Evolutionary conservation across 2,113 vertebrate genomes (phyloP).

Genomic region (Lagenorhynchus albirostris): DNA sequence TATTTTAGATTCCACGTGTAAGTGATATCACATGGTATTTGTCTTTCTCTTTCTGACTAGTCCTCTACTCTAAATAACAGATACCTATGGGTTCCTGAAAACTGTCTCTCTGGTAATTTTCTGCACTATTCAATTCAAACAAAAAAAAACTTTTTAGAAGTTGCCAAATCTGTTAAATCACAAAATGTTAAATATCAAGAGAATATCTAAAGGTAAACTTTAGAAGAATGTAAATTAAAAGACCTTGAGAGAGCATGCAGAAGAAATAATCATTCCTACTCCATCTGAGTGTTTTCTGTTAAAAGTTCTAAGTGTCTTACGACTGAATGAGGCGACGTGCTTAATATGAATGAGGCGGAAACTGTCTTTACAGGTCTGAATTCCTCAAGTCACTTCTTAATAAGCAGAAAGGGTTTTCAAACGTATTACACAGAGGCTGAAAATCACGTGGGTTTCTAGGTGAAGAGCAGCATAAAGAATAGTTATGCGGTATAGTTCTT

Average conservation of each 20-base stretch:
- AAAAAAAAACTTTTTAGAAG: neutral
- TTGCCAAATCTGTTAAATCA: neutral
- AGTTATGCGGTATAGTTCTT: neutral
- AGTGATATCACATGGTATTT: neutral
- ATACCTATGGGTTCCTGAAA: neutral
- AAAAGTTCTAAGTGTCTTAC: neutral
- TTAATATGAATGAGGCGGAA: accelerated
- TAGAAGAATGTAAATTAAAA: neutral
- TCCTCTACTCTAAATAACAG: neutral
- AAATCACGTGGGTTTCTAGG: neutral
- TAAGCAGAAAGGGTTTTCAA: neutral
- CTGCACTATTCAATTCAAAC: neutral
- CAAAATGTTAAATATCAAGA: neutral
- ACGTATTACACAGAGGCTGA: neutral
- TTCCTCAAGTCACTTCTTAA: neutral
- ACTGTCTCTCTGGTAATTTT: neutral
- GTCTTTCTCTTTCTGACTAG: neutral
- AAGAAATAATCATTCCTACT: neutral
- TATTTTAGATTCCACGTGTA: neutral
- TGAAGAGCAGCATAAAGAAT: neutral
- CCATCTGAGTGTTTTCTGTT: no score
- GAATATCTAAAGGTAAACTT: neutral
- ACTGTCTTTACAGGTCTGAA: neutral
- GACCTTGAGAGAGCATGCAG: neutral
- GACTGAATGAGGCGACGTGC: accelerated